phyloP scores from a whole-genome alignment of 2,888 invertebrate species.

The Cosmorhoe ocellata region DNA sequence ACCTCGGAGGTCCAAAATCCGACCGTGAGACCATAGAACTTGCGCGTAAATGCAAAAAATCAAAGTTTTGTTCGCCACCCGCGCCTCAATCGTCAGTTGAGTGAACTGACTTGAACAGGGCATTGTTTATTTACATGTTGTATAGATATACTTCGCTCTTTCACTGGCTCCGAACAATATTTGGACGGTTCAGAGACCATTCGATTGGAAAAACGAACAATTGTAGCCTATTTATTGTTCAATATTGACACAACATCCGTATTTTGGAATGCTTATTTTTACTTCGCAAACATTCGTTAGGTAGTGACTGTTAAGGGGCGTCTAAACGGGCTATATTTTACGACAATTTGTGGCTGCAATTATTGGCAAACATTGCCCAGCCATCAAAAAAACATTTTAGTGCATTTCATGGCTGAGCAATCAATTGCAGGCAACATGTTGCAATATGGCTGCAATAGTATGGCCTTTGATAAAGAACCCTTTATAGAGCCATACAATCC shows the following conservation, averaged over 20 bases:
- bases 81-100: slow-evolving; percentile 40
- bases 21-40: slow-evolving; percentile 10
- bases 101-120: slow-evolving; percentile 40
- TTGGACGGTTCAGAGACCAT: slow-evolving; percentile 35
- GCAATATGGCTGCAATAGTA: no score
- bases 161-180: slow-evolving; percentile 39
- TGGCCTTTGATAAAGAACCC: no score
- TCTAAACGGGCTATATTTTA: no score
- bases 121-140: slow-evolving; percentile 34
- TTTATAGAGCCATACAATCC: no score
- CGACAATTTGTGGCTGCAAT: no score
- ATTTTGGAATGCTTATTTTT: slow-evolving; percentile 30
- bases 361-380: no score
- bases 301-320: background rate
- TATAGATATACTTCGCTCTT: slow-evolving; percentile 27
- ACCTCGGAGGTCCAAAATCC: slow-evolving; percentile 17
- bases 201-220: slow-evolving; percentile 44
- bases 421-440: no score
- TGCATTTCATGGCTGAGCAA: no score
- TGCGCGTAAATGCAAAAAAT: slow-evolving; percentile 19
- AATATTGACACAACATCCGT: slow-evolving; percentile 35
- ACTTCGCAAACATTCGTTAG: slow-evolving; percentile 30
- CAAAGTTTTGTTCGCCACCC: slow-evolving; percentile 25
- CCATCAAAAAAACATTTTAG: no score
- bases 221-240: slow-evolving; percentile 37